These are phyloP conservation scores for Drosophila athabasca DNA, from an alignment of 1,140 invertebrate species.

Conservation along the genomic window DNA sequence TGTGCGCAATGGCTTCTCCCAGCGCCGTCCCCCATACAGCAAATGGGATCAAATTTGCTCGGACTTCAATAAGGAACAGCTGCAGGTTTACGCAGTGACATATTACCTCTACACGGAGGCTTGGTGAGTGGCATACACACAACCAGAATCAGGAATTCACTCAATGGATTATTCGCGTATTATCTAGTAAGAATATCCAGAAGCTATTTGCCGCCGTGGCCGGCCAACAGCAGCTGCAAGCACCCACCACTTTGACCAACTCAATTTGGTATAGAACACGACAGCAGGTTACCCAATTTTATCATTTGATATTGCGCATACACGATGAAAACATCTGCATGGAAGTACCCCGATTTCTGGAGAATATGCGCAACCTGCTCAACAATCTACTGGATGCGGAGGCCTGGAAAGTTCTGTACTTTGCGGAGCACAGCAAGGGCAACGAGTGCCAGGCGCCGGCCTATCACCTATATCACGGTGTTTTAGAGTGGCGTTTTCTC, in stretches of 20 bases:
- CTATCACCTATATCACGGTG: slow-evolving; percentile 79
- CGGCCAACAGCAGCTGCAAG: slow-evolving; percentile 53
- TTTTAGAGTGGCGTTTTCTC: slow-evolving; percentile 76
- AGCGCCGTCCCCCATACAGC: slow-evolving; percentile 37
- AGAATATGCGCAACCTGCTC: slow-evolving; percentile 31
- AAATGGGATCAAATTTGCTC: slow-evolving; percentile 45
- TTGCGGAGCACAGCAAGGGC: slow-evolving; percentile 72
- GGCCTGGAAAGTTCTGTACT: slow-evolving; percentile 67
- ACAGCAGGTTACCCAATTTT: slow-evolving; percentile 67
- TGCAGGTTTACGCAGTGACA: slow-evolving; percentile 32
- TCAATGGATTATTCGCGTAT: not conserved
- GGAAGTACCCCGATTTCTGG: not conserved
- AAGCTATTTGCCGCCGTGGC: slow-evolving; percentile 50
- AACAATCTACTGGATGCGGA: slow-evolving; percentile 59
- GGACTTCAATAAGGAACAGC: slow-evolving; percentile 49
- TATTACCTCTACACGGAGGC: slow-evolving; percentile 60
- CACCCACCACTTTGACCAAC: not conserved
- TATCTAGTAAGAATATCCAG: slow-evolving; percentile 68
- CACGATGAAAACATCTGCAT: not conserved
- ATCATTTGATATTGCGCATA: slow-evolving; percentile 61
- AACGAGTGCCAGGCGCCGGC: slow-evolving; percentile 73
- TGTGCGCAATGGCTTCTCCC: slow-evolving; percentile 54
- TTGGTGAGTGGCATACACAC: slow-evolving; percentile 42
- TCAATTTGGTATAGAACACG: slow-evolving; percentile 45
- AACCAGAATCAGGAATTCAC: not conserved